A percentile compares a stretch with the other conserved stretches of the same genome.
phyloP scores from a whole-genome alignment of 2,888 invertebrate genomes.

The Branchellion lobata region DNA sequence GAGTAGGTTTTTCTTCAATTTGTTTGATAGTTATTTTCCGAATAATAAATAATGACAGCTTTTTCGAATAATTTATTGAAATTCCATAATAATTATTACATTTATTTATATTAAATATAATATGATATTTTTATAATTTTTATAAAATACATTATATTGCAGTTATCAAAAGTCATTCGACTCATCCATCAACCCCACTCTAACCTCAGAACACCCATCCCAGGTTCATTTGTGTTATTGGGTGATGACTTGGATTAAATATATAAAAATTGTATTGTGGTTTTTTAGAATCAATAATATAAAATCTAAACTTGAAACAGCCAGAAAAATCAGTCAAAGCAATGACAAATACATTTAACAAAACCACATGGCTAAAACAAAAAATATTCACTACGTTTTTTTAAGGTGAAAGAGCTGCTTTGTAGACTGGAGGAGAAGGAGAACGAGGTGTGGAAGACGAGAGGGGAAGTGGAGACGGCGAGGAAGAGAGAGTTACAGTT shows the following conservation, averaged over 20 bases:
- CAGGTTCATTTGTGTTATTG: too few species aligned
- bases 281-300: neutral
- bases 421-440: conserved; percentile 58
- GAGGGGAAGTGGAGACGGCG: conserved; percentile 56
- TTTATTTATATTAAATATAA: too few species aligned
- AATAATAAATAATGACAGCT: too few species aligned
- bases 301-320: neutral
- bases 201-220: neutral
- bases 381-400: neutral
- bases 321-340: neutral
- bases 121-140: too few species aligned
- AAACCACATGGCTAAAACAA: too few species aligned
- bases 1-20: too few species aligned
- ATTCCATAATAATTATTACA: too few species aligned
- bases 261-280: neutral
- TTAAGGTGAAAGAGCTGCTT: conserved; percentile 56
- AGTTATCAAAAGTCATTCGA: neutral
- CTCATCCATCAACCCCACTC: neutral
- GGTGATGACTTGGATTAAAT: too few species aligned
- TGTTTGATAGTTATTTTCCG: too few species aligned
- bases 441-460: conserved; percentile 57
- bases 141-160: neutral
- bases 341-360: too few species aligned
- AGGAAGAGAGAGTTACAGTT: conserved; percentile 58
- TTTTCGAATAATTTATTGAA: too few species aligned